Base-by-base conservation (phyloP, 2,113 vertebrate species). In the Neotoma lepida region DNA sequence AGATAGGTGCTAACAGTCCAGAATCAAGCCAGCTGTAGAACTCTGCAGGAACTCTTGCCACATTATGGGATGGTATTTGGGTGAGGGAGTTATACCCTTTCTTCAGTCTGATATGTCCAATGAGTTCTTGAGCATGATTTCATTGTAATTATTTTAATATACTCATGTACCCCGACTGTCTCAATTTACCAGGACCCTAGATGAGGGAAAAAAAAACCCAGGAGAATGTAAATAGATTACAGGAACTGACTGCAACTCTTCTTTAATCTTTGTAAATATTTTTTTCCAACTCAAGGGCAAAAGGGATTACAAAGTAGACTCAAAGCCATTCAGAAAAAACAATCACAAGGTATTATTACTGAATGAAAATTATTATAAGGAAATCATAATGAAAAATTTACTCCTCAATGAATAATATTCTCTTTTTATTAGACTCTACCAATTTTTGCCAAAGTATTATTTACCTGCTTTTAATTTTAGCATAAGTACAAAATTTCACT, bases 391-490 rank as follows among this genome's bases (percentile, higher is more conserved):
- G 30, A 22, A 70, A 91, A 64, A 44, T 30, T 77, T 74, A 46
- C 28, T 54, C 51, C 20, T 39, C 12, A 56, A 81, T 56, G 58
- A 81, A 13, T 54, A 54, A 80, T 39, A 39, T 39, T 58, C 4
- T 15, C 70, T 77, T 89, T 58, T 14, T 28, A 63, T 46, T 46
- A 54, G 30, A 70, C 56, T 33, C 30, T 64, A 56, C 46, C 18
- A 90, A 28, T 89, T 6, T 89, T 91, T 89, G 44, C 17, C 0
- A 1, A 89, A 70, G 0, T 44, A 10, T 44, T 85, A n/a, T 46
- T 70, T 76, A 85, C 28, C 51, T 63, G 8, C 15, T 77, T 89
- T 96, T 64, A 90, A 82, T 92, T 92, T 54, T 35, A 70, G 22
- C 18, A 30, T 35, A 51, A 86, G 33, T 14, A 95, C 70, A 49